phyloP scores from a whole-genome alignment of 2,888 invertebrate species.

The Holacanthella duospinosa region DNA sequence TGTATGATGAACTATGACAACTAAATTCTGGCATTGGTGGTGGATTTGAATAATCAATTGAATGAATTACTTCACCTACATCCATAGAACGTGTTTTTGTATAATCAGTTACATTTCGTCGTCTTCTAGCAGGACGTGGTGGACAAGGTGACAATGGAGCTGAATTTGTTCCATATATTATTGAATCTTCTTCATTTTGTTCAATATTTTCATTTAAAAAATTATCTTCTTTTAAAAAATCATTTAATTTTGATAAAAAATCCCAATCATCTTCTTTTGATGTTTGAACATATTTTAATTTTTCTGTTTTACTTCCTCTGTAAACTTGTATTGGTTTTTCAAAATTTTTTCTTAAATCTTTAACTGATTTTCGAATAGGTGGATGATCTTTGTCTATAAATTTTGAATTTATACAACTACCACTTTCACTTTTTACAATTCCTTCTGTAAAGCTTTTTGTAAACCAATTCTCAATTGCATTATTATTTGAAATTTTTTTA shows the following conservation, averaged over 20 bases:
- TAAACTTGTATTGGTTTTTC: conserved; percentile 9
- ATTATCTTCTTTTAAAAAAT: conserved; percentile 20
- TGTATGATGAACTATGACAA: neutral
- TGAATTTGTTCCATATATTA: neutral
- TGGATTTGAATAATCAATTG: conserved; percentile 9
- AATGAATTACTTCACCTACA: conserved; percentile 2
- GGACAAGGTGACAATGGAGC: conserved; percentile 27
- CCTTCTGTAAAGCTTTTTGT: conserved; percentile 26
- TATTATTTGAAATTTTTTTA: no score
- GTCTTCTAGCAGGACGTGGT: conserved; percentile 26
- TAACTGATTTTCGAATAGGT: neutral
- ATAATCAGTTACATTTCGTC: conserved; percentile 24
- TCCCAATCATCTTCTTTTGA: conserved; percentile 31
- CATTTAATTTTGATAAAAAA: conserved; percentile 32
- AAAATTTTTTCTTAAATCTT: neutral
- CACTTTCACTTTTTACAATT: conserved; percentile 7
- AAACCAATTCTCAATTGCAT: conserved; percentile 24
- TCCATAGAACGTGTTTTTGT: conserved; percentile 27
- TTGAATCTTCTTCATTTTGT: no score
- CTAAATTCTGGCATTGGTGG: neutral
- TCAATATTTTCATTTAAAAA: neutral
- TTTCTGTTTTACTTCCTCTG: conserved; percentile 19
- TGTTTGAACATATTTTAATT: neutral
- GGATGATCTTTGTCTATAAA: no score
- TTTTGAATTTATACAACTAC: neutral